A percentile compares a stretch with the other conserved stretches of the same genome.
These are phyloP conservation scores for Erinaceus europaeus DNA, from an alignment of 2,113 vertebrate species.

Conservation along the genomic window DNA sequence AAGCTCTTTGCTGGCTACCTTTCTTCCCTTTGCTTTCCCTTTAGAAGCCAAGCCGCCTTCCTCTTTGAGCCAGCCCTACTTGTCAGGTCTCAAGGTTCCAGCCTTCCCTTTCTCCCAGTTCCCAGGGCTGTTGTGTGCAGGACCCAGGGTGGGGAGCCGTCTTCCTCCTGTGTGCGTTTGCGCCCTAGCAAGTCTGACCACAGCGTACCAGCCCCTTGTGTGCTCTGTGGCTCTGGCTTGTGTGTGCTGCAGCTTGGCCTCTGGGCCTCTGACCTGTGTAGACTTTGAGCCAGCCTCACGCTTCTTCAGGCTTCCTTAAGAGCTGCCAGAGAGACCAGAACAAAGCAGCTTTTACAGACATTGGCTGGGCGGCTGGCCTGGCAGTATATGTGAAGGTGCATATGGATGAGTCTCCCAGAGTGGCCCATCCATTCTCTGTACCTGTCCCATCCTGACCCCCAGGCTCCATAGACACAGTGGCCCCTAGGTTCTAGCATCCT, in stretches of 20 bases:
- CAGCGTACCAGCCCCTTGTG: background rate
- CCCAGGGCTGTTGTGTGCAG: background rate
- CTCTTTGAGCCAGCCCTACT: slow-evolving; percentile 27
- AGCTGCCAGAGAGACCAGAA: background rate
- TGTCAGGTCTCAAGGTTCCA: background rate
- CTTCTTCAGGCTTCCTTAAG: background rate
- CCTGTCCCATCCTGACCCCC: background rate
- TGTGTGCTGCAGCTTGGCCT: background rate
- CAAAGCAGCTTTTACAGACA: background rate
- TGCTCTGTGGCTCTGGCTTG: slow-evolving; percentile 9
- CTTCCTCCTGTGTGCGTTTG: background rate
- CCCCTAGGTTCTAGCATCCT: background rate
- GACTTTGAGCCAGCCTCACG: background rate
- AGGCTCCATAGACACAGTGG: background rate
- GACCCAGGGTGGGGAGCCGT: background rate
- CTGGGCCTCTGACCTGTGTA: background rate
- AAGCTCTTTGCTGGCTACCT: background rate
- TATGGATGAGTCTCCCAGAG: background rate
- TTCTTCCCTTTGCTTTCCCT: slow-evolving; percentile 16
- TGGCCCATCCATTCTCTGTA: background rate
- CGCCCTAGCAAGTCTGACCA: background rate
- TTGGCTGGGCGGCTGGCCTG: background rate
- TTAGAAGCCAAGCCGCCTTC: slow-evolving; percentile 19
- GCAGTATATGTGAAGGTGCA: background rate
- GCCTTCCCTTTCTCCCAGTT: background rate